Evolutionary conservation across 2,113 vertebrate genomes (phyloP).

Genomic region (Balaenoptera acutorostrata): DNA sequence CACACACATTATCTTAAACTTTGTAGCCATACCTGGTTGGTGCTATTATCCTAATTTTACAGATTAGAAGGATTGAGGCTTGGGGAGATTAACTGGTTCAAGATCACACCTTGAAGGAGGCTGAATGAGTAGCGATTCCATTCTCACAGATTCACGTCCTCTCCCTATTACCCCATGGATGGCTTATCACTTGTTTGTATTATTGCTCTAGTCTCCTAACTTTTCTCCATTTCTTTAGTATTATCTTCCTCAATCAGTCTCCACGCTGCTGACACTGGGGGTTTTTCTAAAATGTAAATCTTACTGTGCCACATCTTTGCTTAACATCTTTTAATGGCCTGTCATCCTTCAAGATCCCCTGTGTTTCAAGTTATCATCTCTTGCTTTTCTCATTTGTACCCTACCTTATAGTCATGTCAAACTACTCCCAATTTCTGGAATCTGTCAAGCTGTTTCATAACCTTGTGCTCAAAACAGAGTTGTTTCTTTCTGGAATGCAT

Average conservation of each 20-base stretch:
- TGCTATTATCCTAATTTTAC: neutral
- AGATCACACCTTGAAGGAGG: neutral
- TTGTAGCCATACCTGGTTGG: neutral
- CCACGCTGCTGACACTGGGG: neutral
- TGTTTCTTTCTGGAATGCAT: neutral
- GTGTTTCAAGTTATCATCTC: neutral
- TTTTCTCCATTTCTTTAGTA: neutral
- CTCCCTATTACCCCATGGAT: neutral
- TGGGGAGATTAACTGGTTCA: neutral
- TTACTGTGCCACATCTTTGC: neutral
- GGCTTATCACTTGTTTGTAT: neutral
- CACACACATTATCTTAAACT: neutral
- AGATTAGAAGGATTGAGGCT: neutral
- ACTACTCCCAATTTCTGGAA: neutral
- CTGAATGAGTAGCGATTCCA: neutral
- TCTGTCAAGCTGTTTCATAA: neutral
- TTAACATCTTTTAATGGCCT: constrained; percentile 6
- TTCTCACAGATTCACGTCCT: neutral
- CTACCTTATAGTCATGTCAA: neutral
- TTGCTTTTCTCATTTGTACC: neutral
- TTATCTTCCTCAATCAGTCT: neutral
- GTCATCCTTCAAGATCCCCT: neutral
- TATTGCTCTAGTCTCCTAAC: neutral
- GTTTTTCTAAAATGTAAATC: neutral
- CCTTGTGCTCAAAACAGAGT: neutral